These are phyloP conservation scores for Vombatus ursinus DNA, from an alignment of 2,113 vertebrate species.

Conservation along the genomic window DNA sequence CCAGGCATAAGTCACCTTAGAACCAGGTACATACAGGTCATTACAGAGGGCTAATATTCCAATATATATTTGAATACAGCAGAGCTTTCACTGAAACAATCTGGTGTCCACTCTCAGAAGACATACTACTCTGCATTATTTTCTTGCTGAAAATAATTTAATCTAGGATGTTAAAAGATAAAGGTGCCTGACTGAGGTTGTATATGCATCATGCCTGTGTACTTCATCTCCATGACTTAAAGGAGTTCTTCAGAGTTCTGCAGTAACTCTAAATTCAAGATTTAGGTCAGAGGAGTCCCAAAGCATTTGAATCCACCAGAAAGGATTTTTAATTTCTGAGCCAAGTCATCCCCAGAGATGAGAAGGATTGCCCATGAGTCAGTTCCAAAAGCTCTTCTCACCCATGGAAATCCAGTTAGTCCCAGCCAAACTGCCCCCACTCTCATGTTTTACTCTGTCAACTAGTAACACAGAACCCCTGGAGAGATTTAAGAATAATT, in stretches of 20 bases:
- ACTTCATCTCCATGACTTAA: background rate
- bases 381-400: background rate
- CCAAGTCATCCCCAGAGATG: background rate
- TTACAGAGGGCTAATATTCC: slow-evolving; percentile 27
- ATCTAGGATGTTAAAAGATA: background rate
- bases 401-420: background rate
- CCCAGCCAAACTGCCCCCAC: background rate
- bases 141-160: slow-evolving; percentile 13
- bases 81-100: slow-evolving; percentile 10
- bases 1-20: slow-evolving; percentile 59
- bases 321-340: background rate
- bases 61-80: slow-evolving; percentile 21
- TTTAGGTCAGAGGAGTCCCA: background rate
- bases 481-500: background rate
- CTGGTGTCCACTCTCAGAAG: slow-evolving; percentile 4
- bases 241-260: background rate
- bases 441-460: background rate
- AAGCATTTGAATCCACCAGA: background rate
- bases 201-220: background rate
- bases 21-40: slow-evolving; percentile 4
- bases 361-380: background rate
- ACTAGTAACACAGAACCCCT: background rate
- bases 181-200: background rate
- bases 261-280: background rate
- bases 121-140: background rate